Evolutionary conservation across 2,888 invertebrate species (phyloP).

Genomic region (Dilophus febrilis): DNA sequence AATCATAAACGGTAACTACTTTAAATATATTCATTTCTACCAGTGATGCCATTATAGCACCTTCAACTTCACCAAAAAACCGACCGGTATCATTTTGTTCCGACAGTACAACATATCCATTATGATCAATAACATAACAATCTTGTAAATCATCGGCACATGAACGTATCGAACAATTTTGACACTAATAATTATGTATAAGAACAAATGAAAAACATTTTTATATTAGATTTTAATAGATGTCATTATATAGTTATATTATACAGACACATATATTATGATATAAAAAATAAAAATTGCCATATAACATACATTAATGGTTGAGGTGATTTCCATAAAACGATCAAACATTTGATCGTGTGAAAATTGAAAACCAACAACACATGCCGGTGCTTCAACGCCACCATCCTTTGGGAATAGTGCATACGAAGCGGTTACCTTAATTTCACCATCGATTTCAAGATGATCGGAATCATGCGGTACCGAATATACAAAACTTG

Average conservation of each 20-base stretch:
- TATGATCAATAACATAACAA: slow-evolving; percentile 83
- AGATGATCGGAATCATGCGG: slow-evolving; percentile 36
- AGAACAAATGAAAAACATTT: slow-evolving; percentile 2
- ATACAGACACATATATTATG: neutral
- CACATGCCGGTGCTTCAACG: slow-evolving; percentile 67
- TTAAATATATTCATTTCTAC: slow-evolving; percentile 53
- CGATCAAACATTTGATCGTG: slow-evolving; percentile 49
- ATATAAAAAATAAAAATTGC: slow-evolving; percentile 4
- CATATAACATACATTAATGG: slow-evolving; percentile 25
- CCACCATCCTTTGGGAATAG: slow-evolving; percentile 65
- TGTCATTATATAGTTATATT: neutral
- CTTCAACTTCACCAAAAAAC: slow-evolving; percentile 74
- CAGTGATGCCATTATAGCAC: slow-evolving; percentile 59
- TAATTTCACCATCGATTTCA: slow-evolving; percentile 34
- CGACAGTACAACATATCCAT: slow-evolving; percentile 65
- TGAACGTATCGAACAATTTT: slow-evolving; percentile 34
- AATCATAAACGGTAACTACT: slow-evolving; percentile 63
- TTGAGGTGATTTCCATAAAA: slow-evolving; percentile 51
- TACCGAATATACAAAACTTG: slow-evolving; percentile 62
- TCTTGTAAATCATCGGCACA: slow-evolving; percentile 45
- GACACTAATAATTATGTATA: slow-evolving; percentile 23
- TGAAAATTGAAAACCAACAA: slow-evolving; percentile 73
- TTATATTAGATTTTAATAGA: slow-evolving; percentile 10
- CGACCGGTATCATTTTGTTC: slow-evolving; percentile 51
- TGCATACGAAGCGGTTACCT: slow-evolving; percentile 67